phyloP scores from a whole-genome alignment of 2,888 invertebrate genomes.

The Xestia rhomboidea region DNA sequence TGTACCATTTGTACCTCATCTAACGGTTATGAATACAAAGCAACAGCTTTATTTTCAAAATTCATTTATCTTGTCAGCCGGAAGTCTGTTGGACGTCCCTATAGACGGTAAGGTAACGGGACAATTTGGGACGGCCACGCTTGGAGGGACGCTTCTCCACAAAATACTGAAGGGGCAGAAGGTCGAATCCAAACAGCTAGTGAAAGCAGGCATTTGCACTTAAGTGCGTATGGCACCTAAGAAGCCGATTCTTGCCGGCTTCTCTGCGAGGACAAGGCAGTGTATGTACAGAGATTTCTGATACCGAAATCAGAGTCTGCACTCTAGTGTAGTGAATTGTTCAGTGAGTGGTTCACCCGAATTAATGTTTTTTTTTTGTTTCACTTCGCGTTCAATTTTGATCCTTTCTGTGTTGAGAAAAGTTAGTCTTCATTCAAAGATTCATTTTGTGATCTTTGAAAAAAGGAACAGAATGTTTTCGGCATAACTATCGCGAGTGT shows the following conservation, averaged over 20 bases:
- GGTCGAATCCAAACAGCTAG: not conserved
- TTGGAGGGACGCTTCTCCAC: slow-evolving; percentile 17
- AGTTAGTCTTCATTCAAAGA: not conserved
- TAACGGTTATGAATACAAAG: slow-evolving; percentile 54
- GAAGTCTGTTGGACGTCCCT: slow-evolving; percentile 57
- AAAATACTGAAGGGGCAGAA: slow-evolving; percentile 6
- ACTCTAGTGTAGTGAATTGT: not conserved
- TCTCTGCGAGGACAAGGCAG: no score
- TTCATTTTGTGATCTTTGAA: not conserved
- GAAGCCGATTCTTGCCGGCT: no score
- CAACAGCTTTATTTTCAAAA: slow-evolving; percentile 57
- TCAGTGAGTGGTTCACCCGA: not conserved
- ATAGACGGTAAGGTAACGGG: slow-evolving; percentile 48
- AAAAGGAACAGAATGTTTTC: not conserved
- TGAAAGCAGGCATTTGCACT: not conserved
- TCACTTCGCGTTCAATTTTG: not conserved
- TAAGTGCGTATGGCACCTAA: not conserved
- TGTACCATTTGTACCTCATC: slow-evolving; percentile 32
- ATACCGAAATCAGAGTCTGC: not conserved
- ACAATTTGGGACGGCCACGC: slow-evolving; percentile 56
- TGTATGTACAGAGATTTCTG: not conserved
- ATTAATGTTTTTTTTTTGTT: not conserved
- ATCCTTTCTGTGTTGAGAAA: not conserved
- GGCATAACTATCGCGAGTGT: not conserved
- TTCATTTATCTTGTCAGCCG: slow-evolving; percentile 59